Percentiles rank a stretch among this genome's conserved stretches.
These are phyloP conservation scores for Tragelaphus eurycerus DNA, from an alignment of 2,797 vertebrate genomes.

Conservation along the genomic window DNA sequence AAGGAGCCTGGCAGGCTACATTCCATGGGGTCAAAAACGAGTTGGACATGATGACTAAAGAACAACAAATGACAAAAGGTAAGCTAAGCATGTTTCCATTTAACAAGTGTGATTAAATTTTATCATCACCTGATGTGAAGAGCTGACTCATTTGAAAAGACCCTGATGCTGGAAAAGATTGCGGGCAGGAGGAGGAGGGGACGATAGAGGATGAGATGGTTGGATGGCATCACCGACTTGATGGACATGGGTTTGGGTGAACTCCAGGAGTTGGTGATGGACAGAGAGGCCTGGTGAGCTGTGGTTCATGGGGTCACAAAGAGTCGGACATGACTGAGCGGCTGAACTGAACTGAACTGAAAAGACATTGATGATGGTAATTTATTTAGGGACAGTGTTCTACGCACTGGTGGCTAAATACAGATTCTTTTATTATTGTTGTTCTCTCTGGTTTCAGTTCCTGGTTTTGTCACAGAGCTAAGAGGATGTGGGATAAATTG, in stretches of 20 bases:
- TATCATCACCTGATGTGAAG: neutral
- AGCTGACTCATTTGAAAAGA: neutral
- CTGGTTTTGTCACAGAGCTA: neutral
- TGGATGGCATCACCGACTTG: fast-evolving
- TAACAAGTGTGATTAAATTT: neutral
- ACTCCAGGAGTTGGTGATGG: neutral
- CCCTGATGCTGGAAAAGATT: neutral
- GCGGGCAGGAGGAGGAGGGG: neutral
- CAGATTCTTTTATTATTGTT: neutral
- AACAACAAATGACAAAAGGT: neutral
- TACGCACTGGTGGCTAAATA: fast-evolving
- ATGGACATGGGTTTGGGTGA: neutral
- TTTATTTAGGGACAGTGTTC: neutral
- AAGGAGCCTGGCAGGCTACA: too few species aligned
- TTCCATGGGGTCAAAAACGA: neutral
- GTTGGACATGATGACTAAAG: neutral
- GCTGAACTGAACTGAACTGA: neutral
- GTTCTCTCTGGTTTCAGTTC: neutral
- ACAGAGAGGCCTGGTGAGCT: neutral
- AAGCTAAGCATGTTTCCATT: neutral
- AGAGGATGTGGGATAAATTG: neutral
- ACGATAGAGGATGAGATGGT: neutral
- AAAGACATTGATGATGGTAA: neutral
- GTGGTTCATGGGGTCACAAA: neutral
- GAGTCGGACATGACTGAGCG: fast-evolving